A percentile compares a stretch with the other conserved stretches of the same genome.
Evolutionary conservation across 2,113 vertebrate genomes (phyloP).

Genomic region (Columba livia): DNA sequence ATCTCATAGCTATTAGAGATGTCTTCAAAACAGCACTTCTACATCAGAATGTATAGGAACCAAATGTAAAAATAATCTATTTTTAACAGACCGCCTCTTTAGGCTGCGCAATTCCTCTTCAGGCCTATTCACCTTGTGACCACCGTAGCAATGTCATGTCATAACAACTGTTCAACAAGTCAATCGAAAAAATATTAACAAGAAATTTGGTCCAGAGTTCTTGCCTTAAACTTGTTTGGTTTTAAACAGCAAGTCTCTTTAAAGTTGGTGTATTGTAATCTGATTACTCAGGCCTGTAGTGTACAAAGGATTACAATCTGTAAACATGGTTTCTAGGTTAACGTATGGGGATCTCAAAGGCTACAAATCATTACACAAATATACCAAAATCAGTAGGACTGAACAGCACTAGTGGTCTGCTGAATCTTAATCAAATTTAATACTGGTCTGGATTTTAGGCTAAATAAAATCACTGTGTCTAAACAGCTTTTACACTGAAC

Average conservation of each 20-base stretch:
- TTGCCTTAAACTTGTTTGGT: neutral
- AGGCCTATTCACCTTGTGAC: neutral
- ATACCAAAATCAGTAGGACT: neutral
- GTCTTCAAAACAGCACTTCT: neutral
- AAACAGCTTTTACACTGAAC: neutral
- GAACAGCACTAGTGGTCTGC: neutral
- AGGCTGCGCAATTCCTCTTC: neutral
- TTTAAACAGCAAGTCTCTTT: neutral
- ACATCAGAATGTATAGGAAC: neutral
- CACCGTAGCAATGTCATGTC: neutral
- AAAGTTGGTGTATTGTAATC: neutral
- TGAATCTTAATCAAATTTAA: neutral
- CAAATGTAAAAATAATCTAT: neutral
- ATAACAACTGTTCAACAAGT: neutral
- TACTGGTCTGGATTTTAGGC: neutral
- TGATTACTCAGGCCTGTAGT: neutral
- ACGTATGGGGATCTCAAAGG: neutral
- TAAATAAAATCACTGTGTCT: neutral
- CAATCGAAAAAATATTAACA: neutral
- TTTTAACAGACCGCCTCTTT: neutral
- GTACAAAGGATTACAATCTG: slow-evolving; percentile 21
- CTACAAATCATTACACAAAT: neutral
- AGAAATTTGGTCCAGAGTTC: neutral
- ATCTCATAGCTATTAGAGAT: neutral
- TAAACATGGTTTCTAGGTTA: slow-evolving; percentile 21